These are phyloP conservation scores for Ictalurus furcatus DNA, from an alignment of 2,113 vertebrate genomes.

Conservation along the genomic window DNA sequence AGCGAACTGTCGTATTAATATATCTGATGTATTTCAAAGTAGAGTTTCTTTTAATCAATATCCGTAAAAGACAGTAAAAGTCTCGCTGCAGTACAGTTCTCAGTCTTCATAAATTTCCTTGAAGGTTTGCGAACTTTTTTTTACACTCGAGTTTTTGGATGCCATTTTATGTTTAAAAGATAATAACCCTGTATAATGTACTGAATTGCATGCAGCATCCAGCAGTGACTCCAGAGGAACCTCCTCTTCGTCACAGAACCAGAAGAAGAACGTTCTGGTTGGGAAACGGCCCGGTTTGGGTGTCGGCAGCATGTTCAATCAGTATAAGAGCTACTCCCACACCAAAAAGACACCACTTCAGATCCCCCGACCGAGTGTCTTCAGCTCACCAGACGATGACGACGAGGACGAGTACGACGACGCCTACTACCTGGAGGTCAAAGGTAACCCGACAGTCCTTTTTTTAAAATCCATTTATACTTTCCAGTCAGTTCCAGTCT, in stretches of 20 bases:
- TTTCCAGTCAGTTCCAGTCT: background rate
- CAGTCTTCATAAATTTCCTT: background rate
- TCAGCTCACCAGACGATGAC: slow-evolving; percentile 87
- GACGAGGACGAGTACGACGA: slow-evolving; percentile 87
- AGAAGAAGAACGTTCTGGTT: slow-evolving; percentile 78
- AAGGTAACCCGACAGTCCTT: slow-evolving; percentile 67
- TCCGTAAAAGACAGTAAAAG: background rate
- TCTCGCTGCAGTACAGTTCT: background rate
- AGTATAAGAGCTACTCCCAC: slow-evolving; percentile 83
- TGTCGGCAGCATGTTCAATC: slow-evolving; percentile 81
- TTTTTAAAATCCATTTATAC: background rate
- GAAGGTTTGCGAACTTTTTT: background rate
- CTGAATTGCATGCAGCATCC: slow-evolving; percentile 58
- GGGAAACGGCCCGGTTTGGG: slow-evolving; percentile 82
- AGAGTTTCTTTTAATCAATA: background rate
- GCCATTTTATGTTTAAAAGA: background rate
- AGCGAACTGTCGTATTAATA: background rate
- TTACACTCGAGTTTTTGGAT: background rate
- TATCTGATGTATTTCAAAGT: background rate
- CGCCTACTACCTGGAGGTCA: slow-evolving; percentile 72
- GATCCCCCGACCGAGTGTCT: slow-evolving; percentile 83
- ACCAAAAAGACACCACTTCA: slow-evolving; percentile 80
- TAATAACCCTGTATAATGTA: background rate
- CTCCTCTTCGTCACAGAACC: slow-evolving; percentile 61
- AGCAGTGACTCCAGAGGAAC: slow-evolving; percentile 56